Evolutionary conservation across 1,140 invertebrate genomes (phyloP).

Genomic region (Ceratitis capitata): DNA sequence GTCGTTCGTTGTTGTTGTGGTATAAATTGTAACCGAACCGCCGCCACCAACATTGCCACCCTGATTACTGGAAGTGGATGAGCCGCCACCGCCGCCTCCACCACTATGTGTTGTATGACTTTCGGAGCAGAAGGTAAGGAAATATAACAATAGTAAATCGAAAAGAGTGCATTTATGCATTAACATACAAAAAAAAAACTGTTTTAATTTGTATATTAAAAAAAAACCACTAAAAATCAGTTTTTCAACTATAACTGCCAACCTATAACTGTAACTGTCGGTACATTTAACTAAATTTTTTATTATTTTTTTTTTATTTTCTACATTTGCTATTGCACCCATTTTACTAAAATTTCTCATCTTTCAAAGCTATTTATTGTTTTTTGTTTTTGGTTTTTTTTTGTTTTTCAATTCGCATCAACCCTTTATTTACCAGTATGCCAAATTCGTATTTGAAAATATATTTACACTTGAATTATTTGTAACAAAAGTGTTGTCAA

Average conservation of each 20-base stretch:
- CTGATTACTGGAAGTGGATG: constrained; percentile 53
- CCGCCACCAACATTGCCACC: constrained; percentile 50
- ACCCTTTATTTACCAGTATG: constrained; percentile 59
- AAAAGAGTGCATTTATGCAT: neutral
- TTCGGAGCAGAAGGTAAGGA: neutral
- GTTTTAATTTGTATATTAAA: no score
- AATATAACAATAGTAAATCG: neutral
- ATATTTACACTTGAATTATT: constrained; percentile 62
- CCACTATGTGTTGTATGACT: constrained; percentile 35
- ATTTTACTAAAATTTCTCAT: neutral
- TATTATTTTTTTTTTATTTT: neutral
- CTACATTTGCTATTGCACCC: neutral
- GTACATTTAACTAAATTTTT: neutral
- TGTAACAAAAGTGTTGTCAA: constrained; percentile 63
- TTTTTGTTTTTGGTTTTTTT: no score
- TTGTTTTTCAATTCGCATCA: neutral
- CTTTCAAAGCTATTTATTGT: neutral
- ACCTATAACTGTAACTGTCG: no score
- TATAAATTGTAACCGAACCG: constrained; percentile 61
- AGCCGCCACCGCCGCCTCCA: constrained; percentile 49
- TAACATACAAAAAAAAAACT: neutral
- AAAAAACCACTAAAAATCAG: no score
- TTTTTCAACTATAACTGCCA: neutral
- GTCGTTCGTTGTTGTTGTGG: constrained; percentile 59
- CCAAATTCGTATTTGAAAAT: constrained; percentile 59